Base-by-base conservation (phyloP, 2,113 vertebrate species). In the Rattus rattus region DNA sequence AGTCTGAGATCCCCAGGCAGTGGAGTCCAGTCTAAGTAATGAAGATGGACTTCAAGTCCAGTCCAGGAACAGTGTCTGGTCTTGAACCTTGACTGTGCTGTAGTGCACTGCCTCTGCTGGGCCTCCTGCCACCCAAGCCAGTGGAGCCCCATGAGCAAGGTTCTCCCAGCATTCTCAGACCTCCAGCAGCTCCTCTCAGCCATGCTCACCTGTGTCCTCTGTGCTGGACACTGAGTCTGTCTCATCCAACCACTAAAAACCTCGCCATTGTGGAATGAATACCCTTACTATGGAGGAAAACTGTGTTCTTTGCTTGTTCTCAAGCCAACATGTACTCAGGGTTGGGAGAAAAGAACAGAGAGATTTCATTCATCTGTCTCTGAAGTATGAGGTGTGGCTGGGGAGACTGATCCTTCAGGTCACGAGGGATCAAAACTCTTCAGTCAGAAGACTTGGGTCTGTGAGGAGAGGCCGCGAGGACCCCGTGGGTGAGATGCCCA, bases 321-420 rank as follows among this genome's bases (percentile, higher is more conserved):
- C 20, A 10, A 61, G 89, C 54, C 63, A 47, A 16, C 5, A 9
- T 86, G 14, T 47, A 26, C 70, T 10, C 30, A 63, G 26, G 54
- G 4, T 52, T 79, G 67, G 47, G 70, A 83, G 56, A 54, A 88
- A 91, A 63, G 67, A 95, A 88, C 65, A 63, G 94, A 52, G n/a
- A 65, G 26, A 24, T n/a, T 88, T 22, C 52, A 5, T 88, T 56
- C 22, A 0, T 16, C 52, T 30, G 1, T 54, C 30, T 88, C 36
- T 39, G 16, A 95, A 93, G 65, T 52, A 17, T 39, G 77, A 24
- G n/a, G 36, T 22, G 47, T 14, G 13, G 28, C 33, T 28, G 56
- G 59, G 91, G 72, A 75, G n/a, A 33, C 59, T 87, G 56, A 49
- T 88, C 52, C 75, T 67, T 49, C 30, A 49, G 30, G 28, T 43